Percentiles rank a stretch among this genome's conserved stretches.
phyloP scores from a whole-genome alignment of 2,888 invertebrate species.

The Siphlonurus alternatus region DNA sequence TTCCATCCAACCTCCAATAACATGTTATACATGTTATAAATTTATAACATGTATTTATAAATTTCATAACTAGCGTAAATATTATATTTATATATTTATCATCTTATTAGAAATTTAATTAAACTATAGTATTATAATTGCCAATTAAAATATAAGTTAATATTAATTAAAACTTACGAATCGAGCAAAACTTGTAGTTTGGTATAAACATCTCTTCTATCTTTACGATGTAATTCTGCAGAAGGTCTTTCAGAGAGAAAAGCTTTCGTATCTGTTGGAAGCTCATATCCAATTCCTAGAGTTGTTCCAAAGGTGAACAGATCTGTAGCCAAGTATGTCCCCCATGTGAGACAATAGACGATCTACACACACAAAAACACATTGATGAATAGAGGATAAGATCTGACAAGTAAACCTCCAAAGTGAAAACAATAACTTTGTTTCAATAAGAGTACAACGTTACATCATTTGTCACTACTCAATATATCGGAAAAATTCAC shows the following conservation, averaged over 20 bases:
- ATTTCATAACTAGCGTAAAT: too few relatives aligned
- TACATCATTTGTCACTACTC: too few relatives aligned
- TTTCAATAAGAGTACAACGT: too few relatives aligned
- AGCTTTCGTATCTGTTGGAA: conserved; percentile 8
- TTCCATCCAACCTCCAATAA: too few relatives aligned
- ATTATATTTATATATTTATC: too few relatives aligned
- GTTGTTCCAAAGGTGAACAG: conserved; percentile 15
- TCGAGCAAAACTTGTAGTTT: conserved; percentile 50
- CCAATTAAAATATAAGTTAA: too few relatives aligned
- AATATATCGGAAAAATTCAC: not conserved
- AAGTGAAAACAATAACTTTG: too few relatives aligned
- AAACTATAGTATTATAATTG: too few relatives aligned
- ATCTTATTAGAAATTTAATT: too few relatives aligned
- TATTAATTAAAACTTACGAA: conserved; percentile 43
- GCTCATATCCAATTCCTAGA: conserved; percentile 6
- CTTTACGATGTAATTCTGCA: conserved; percentile 29
- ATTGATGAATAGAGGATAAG: not conserved
- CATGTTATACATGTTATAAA: too few relatives aligned
- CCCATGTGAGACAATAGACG: conserved; percentile 7
- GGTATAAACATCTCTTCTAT: conserved; percentile 45
- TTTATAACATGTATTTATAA: too few relatives aligned
- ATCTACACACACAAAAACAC: not conserved
- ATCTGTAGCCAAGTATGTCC: conserved; percentile 16
- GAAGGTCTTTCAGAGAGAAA: conserved; percentile 9
- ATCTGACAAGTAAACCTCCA: too few relatives aligned